A percentile compares a stretch with the other conserved stretches of the same genome.
Evolutionary conservation across 2,797 vertebrate genomes (phyloP).

Genomic region (Enteromius thamalakanensis): DNA sequence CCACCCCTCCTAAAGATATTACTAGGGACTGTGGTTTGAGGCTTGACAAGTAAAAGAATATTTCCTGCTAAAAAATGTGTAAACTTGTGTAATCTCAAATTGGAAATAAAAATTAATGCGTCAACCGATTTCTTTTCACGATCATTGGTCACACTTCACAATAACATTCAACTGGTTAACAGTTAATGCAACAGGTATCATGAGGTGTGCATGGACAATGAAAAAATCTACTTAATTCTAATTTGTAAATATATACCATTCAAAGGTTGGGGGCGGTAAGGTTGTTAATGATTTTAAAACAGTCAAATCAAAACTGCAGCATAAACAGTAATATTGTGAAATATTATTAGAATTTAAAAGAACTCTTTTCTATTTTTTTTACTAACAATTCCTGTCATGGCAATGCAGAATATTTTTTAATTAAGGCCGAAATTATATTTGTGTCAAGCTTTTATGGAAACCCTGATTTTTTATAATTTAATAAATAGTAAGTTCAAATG

Average conservation of each 20-base stretch:
- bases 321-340: not conserved
- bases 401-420: not conserved
- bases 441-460: not conserved
- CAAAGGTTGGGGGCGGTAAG: not conserved
- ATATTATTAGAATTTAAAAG: not conserved
- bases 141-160: not conserved
- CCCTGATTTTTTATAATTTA: not conserved
- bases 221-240: not conserved
- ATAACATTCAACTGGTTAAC: constrained; percentile 1
- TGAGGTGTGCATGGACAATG: not conserved
- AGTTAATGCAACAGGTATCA: not conserved
- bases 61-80: constrained; percentile 11
- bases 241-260: not conserved
- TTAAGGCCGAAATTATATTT: not conserved
- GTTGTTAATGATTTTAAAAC: not conserved
- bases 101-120: constrained; percentile 32
- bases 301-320: not conserved
- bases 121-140: constrained; percentile 24
- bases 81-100: constrained; percentile 29
- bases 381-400: not conserved
- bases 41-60: constrained; percentile 35
- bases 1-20: constrained; percentile 2
- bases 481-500: not conserved
- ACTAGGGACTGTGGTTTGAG: constrained; percentile 44
- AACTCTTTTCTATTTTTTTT: not conserved